Evolutionary conservation across 1,140 invertebrate genomes (phyloP).

Genomic region (Antheraea mylitta): DNA sequence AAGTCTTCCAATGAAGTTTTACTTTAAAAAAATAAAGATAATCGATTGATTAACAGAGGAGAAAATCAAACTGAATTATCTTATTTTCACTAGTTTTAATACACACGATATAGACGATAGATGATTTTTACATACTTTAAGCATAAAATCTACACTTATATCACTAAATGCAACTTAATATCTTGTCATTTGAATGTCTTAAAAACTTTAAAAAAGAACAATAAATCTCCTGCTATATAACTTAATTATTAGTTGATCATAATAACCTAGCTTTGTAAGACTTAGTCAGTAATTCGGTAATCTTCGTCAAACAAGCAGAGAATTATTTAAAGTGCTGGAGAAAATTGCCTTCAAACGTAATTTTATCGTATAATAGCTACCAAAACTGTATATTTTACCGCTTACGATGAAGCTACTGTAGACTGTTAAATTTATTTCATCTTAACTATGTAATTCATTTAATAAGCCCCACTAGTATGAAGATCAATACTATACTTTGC

Average conservation of each 20-base stretch:
- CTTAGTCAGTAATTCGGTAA: constrained; percentile 9
- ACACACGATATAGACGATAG: too few relatives aligned
- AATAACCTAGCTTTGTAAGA: not conserved
- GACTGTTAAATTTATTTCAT: not conserved
- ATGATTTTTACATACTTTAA: too few relatives aligned
- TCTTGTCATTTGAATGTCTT: not conserved
- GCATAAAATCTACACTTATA: not conserved
- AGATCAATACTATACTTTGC: not conserved
- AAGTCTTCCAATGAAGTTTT: too few relatives aligned
- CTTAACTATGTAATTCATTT: not conserved
- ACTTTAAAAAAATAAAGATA: too few relatives aligned
- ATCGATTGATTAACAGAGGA: too few relatives aligned
- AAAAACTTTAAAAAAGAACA: not conserved
- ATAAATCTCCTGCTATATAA: not conserved
- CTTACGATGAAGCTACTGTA: not conserved
- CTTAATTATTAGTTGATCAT: not conserved
- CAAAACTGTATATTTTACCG: constrained; percentile 8
- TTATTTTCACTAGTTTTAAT: too few relatives aligned
- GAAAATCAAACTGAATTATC: too few relatives aligned
- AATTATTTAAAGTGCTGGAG: constrained; percentile 8
- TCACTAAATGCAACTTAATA: not conserved
- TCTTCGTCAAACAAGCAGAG: constrained; percentile 4
- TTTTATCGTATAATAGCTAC: constrained; percentile 9
- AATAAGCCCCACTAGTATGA: not conserved
- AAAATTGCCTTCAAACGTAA: constrained; percentile 6